Base-by-base conservation (phyloP, 2,888 invertebrate species). In the Blastobasis adustella region DNA sequence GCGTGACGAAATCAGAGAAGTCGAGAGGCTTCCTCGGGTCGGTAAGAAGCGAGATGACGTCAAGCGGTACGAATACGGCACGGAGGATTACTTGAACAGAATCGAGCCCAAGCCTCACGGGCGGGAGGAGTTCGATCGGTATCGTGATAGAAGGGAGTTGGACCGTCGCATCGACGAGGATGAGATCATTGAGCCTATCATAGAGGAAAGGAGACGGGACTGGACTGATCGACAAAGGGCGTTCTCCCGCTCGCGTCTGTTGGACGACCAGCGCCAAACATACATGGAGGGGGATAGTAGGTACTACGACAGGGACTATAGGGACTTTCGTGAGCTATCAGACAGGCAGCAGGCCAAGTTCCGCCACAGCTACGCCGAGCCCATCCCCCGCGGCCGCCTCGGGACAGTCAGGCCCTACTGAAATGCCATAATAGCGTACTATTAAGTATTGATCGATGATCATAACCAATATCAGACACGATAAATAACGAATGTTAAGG, bases 291-390 rank as follows among this genome's bases (percentile, higher is more conserved):
- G 82, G 1, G 85, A 85, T 50, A 70, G 84, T 39, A 71, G 82
- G 50, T 88, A 76, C 61, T 85, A 79, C 51, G 88, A 88, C n/a
- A 67, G 84, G 49, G 87, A 88, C 49, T 87, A 81, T 57, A 68
- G 86, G 56, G 88, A 88, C 40, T 85, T 80, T 63, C 80, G 80
- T 37, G 87, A 88, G 36, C 65, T 87, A 8, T 71, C 84, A 2
- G 87, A 87, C 8, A 61, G 88, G 39, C 83, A 82, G 57, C 83
- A 78, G 65, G 71, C 79, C n/a, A 87, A 89, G 61, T 86, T 86
- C 71, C 87, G 92, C 49, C 92, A 92, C 66, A 92, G 92, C 67
- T 93, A 92, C 63, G 93, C 92, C n/a, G 92, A 93, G 61, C 91
- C 92, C 10, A 90, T 91, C 54, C 83, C 90, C 5, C 73, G 91